These are phyloP conservation scores for Rhopalosiphum padi DNA, from an alignment of 1,140 invertebrate species.

Conservation along the genomic window DNA sequence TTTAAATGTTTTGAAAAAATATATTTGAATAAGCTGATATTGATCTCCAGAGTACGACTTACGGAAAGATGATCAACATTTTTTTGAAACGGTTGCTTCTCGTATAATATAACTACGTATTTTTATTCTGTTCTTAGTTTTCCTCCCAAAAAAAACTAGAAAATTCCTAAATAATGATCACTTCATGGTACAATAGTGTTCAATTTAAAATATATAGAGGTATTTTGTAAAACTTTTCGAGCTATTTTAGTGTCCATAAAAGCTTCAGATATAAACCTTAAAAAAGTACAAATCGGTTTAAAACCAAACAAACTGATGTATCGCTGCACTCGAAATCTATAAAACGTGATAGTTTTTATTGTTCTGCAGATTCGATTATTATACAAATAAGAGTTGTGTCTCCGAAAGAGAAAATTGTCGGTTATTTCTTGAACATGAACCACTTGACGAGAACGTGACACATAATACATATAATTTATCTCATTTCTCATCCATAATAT, in stretches of 20 bases:
- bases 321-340: background rate
- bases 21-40: background rate
- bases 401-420: background rate
- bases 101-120: background rate
- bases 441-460: background rate
- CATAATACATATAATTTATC: background rate
- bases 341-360: background rate
- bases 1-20: background rate
- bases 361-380: background rate
- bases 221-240: background rate
- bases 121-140: background rate
- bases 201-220: constrained; percentile 11
- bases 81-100: background rate
- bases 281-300: background rate
- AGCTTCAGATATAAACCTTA: background rate
- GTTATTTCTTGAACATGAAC: background rate
- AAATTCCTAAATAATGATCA: constrained; percentile 17
- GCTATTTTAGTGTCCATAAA: background rate
- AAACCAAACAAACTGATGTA: background rate
- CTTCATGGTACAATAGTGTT: background rate
- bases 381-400: background rate
- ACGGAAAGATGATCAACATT: background rate
- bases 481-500: background rate
- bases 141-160: background rate
- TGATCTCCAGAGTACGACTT: background rate